These are phyloP conservation scores for Octopus bimaculoides DNA, from an alignment of 1,140 invertebrate species.

Conservation along the genomic window DNA sequence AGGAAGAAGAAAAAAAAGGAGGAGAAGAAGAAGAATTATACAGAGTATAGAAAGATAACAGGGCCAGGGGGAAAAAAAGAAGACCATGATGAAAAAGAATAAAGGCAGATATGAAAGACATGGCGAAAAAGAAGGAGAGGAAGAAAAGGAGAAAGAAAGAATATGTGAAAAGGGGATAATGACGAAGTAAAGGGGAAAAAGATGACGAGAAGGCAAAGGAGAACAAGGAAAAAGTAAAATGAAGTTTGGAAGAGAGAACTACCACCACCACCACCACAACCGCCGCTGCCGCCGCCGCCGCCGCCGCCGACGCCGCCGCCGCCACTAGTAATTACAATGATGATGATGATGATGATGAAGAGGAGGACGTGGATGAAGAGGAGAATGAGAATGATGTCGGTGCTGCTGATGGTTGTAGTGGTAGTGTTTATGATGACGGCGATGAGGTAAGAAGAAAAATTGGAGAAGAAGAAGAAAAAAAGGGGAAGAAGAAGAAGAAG, in stretches of 20 bases:
- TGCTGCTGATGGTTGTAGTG: no score
- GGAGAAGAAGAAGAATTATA: neutral
- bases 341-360: no score
- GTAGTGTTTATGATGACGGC: neutral
- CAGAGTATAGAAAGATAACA: neutral
- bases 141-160: neutral
- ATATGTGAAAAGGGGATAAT: neutral
- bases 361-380: no score
- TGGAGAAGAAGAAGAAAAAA: neutral
- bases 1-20: neutral
- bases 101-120: neutral
- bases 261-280: no score
- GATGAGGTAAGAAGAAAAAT: neutral
- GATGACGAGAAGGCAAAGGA: neutral
- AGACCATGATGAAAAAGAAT: neutral
- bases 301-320: no score
- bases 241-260: neutral
- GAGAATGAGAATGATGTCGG: no score
- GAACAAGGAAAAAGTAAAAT: neutral
- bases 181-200: neutral
- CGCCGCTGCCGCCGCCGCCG: no score
- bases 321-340: no score
- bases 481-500: neutral
- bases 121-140: neutral
- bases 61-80: neutral